Percentiles rank a stretch among this genome's conserved stretches.
phyloP scores from a whole-genome alignment of 2,113 vertebrate genomes.

The Alexandromys fortis region DNA sequence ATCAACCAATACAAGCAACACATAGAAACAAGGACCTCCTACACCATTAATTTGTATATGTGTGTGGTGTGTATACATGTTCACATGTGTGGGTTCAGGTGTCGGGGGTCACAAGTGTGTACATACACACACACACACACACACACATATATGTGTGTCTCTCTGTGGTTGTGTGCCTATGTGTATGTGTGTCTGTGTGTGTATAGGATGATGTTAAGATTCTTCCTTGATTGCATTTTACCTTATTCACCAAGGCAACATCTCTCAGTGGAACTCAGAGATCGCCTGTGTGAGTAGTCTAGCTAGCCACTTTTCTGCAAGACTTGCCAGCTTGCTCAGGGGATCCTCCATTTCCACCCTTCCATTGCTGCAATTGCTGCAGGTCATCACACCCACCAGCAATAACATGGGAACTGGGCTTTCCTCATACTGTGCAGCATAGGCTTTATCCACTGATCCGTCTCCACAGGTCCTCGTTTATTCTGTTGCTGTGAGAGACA shows the following conservation, averaged over 20 bases:
- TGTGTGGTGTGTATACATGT: not conserved
- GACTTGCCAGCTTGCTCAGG: not conserved
- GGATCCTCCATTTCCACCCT: not conserved
- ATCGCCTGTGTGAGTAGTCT: not conserved
- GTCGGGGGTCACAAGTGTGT: not conserved
- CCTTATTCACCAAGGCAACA: not conserved
- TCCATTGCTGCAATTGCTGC: not conserved
- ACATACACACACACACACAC: no score
- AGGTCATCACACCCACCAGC: not conserved
- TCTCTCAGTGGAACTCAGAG: not conserved
- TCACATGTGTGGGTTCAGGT: not conserved
- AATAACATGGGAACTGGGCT: no score
- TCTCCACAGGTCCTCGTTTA: not conserved
- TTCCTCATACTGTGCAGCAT: no score
- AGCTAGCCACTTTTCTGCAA: not conserved
- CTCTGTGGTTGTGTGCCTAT: no score
- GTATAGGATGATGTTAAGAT: not conserved
- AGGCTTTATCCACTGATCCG: not conserved
- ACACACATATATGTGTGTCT: no score
- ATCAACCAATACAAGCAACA: no score
- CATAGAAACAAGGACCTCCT: no score
- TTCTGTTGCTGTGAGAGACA: not conserved
- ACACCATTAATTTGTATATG: not conserved
- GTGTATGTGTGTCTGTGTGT: not conserved
- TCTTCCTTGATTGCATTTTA: not conserved